A percentile compares a stretch with the other conserved stretches of the same genome.
Conservation (phyloP, 2,113 vertebrate genomes). For the Orthonyx spaldingii region DNA sequence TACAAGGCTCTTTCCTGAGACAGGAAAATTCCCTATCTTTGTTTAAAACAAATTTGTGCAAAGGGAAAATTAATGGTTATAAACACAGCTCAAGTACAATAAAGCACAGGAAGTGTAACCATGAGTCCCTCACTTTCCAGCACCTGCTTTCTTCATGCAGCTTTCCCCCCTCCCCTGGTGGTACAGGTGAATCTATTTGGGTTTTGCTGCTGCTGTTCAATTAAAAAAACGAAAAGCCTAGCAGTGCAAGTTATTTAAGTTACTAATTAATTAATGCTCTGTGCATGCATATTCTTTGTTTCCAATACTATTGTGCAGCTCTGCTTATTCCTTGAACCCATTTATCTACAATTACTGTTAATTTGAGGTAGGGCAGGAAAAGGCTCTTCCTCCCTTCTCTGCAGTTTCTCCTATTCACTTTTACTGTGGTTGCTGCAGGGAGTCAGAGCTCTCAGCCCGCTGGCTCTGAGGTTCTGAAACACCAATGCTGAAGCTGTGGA, state of each 20-base stretch:
- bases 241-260: not conserved
- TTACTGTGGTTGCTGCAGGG: not conserved
- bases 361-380: not conserved
- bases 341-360: not conserved
- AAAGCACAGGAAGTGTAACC: accelerated
- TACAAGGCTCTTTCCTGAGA: not conserved
- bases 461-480: not conserved
- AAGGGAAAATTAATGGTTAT: not conserved
- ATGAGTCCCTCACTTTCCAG: not conserved
- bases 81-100: not conserved
- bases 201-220: not conserved
- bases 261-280: not conserved
- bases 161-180: not conserved
- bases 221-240: not conserved
- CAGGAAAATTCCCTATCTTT: accelerated
- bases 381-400: not conserved
- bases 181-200: not conserved
- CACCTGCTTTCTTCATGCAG: not conserved
- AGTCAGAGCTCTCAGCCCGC: not conserved
- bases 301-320: not conserved
- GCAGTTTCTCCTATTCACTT: not conserved
- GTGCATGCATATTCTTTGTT: not conserved
- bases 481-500: accelerated
- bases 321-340: not conserved
- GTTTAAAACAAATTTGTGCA: not conserved